Percentiles rank a stretch among this genome's conserved stretches.
phyloP scores from a whole-genome alignment of 2,888 invertebrate species.

The Phyllotreta cruciferae region DNA sequence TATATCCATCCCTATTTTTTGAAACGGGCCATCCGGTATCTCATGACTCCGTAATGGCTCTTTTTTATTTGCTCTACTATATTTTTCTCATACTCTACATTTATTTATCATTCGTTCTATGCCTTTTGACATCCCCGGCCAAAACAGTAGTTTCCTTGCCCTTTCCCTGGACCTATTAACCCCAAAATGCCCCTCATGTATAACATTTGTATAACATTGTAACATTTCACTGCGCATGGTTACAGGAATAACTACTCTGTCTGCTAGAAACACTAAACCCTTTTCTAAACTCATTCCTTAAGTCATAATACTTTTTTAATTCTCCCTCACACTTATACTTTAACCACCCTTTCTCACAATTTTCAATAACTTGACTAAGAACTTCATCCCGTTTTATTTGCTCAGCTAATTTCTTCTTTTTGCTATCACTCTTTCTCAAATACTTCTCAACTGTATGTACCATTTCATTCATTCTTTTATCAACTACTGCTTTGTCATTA shows the following conservation, averaged over 20 bases:
- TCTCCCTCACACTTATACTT: slow-evolving; percentile 12
- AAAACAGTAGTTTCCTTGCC: slow-evolving; percentile 29
- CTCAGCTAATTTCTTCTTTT: slow-evolving; percentile 2
- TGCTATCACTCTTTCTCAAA: slow-evolving; percentile 8
- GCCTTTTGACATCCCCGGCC: slow-evolving; percentile 28
- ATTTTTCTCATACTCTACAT: slow-evolving; percentile 29
- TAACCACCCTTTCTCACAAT: slow-evolving; percentile 8
- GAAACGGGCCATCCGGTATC: slow-evolving; percentile 21
- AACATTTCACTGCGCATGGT: slow-evolving; percentile 16
- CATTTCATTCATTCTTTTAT: slow-evolving; percentile 23
- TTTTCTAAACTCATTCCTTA: slow-evolving; percentile 15
- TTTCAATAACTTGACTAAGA: slow-evolving; percentile 7
- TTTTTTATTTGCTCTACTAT: slow-evolving; percentile 27
- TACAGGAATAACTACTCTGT: slow-evolving; percentile 26
- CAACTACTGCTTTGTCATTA: slow-evolving; percentile 15
- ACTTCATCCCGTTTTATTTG: slow-evolving; percentile 1
- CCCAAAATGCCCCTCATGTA: slow-evolving; percentile 27
- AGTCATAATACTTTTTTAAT: slow-evolving; percentile 17
- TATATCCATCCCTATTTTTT: slow-evolving; percentile 26
- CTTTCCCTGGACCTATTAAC: slow-evolving; percentile 21
- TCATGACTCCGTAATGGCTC: slow-evolving; percentile 25
- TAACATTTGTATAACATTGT: no score
- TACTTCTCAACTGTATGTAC: slow-evolving; percentile 24
- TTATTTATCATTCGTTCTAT: slow-evolving; percentile 27
- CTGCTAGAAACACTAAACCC: slow-evolving; percentile 23